A percentile compares a stretch with the other conserved stretches of the same genome.
Conservation (phyloP, 2,797 vertebrate species). For the Scleropages formosus region DNA sequence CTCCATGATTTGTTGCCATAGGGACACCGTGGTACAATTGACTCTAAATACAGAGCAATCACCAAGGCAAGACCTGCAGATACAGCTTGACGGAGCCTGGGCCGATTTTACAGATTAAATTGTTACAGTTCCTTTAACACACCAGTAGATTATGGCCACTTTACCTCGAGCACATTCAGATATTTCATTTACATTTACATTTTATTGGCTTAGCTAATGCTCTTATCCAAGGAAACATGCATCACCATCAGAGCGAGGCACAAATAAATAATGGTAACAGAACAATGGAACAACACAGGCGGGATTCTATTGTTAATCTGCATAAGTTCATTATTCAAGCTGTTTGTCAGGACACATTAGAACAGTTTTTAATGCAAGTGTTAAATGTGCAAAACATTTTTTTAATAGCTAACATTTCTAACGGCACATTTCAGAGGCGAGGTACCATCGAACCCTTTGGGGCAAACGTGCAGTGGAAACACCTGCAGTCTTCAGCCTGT, state of each 20-base stretch:
- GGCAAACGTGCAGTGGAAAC: too few species aligned
- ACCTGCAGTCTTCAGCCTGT: too few species aligned
- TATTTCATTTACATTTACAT: neutral
- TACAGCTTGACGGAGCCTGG: neutral
- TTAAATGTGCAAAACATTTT: too few species aligned
- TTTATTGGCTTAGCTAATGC: neutral
- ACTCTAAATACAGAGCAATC: slow-evolving; percentile 19
- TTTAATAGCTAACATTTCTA: too few species aligned
- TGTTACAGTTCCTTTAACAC: neutral
- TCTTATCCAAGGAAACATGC: neutral
- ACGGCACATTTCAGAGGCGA: too few species aligned
- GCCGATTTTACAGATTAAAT: slow-evolving; percentile 20
- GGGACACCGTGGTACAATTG: slow-evolving; percentile 14
- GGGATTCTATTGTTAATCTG: neutral
- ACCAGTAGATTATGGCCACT: neutral
- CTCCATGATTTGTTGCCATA: slow-evolving; percentile 10
- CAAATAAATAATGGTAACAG: neutral
- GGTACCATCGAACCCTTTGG: too few species aligned
- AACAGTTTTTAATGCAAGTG: too few species aligned
- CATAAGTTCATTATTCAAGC: neutral
- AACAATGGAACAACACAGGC: neutral
- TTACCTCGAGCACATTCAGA: neutral
- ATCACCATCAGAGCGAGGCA: neutral
- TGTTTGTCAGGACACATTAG: too few species aligned
- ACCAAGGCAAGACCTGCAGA: neutral